Conservation (phyloP, 2,888 invertebrate species). For the Melieria crassipennis region DNA sequence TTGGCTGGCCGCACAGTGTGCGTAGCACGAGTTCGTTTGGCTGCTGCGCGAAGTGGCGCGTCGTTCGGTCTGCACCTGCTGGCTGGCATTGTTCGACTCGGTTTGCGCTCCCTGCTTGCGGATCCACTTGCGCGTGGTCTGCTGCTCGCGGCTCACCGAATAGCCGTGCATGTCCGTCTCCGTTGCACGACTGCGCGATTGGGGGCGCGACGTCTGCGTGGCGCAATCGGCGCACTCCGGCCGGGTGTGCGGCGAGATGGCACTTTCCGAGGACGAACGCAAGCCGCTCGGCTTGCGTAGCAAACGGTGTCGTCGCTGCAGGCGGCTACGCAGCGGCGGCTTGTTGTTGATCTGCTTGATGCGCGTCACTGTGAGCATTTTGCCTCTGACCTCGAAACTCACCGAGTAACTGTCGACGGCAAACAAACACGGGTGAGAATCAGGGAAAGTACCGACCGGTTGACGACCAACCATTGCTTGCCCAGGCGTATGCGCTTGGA, state of each 20-base stretch:
- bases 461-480: slow-evolving; percentile 36
- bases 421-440: not conserved
- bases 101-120: slow-evolving; percentile 33
- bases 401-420: slow-evolving; percentile 21
- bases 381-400: slow-evolving; percentile 32
- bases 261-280: not conserved
- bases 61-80: slow-evolving; percentile 28
- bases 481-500: slow-evolving; percentile 37
- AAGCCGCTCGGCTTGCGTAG: slow-evolving; percentile 17
- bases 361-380: slow-evolving; percentile 27
- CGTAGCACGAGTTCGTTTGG: slow-evolving; percentile 22
- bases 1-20: slow-evolving; percentile 15
- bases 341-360: slow-evolving; percentile 24
- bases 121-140: slow-evolving; percentile 18
- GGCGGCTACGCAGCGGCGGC: slow-evolving; percentile 2
- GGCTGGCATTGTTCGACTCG: slow-evolving; percentile 1
- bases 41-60: slow-evolving; percentile 1
- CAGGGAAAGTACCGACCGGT: not conserved
- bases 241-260: not conserved
- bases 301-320: slow-evolving; percentile 5
- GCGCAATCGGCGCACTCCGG: slow-evolving; percentile 19
- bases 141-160: slow-evolving; percentile 21
- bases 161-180: slow-evolving; percentile 15
- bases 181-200: slow-evolving; percentile 17
- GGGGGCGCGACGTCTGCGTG: slow-evolving; percentile 17